Percentiles rank a stretch among this genome's conserved stretches.
Conservation (phyloP, 2,113 vertebrate species). For the Heterocephalus glaber region DNA sequence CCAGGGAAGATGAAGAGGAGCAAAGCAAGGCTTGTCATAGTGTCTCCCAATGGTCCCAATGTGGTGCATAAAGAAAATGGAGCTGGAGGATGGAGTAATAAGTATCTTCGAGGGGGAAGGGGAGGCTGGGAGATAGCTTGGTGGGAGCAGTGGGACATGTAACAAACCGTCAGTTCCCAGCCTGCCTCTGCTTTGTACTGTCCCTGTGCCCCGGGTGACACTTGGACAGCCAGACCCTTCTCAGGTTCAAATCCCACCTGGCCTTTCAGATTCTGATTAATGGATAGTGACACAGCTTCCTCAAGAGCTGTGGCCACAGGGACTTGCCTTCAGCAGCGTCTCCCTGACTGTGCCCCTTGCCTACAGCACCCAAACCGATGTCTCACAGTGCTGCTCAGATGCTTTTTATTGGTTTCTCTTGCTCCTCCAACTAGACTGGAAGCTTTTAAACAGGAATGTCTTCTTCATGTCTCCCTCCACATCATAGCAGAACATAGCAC, state of each 20-base stretch:
- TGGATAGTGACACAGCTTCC: neutral
- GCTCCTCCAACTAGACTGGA: neutral
- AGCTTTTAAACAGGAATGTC: neutral
- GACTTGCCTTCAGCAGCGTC: neutral
- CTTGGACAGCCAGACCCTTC: neutral
- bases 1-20: neutral
- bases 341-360: neutral
- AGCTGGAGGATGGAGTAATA: neutral
- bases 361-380: neutral
- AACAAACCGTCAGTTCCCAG: accelerated
- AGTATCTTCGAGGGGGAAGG: neutral
- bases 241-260: neutral
- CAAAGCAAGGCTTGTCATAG: neutral
- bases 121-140: neutral
- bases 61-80: neutral
- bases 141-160: neutral
- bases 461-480: neutral
- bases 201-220: neutral
- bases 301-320: neutral
- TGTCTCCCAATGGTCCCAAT: neutral
- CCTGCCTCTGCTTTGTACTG: neutral
- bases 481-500: neutral
- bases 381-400: no score
- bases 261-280: neutral
- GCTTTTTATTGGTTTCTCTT: neutral